Conservation (phyloP, 2,888 invertebrate genomes). For the Agrochola circellaris region DNA sequence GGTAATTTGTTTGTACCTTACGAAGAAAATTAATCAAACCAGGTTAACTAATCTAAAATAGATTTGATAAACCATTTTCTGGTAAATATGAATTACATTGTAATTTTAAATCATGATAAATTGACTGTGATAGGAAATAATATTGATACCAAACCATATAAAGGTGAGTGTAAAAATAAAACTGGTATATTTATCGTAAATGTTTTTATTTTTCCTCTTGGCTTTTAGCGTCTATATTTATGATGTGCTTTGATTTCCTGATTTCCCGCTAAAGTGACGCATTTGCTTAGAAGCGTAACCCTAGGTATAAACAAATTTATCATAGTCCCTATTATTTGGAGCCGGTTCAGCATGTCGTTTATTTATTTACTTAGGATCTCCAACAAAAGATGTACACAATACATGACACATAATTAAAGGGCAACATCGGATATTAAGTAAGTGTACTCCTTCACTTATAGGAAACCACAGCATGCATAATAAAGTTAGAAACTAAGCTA, state of each 20-base stretch:
- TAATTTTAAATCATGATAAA: conserved; percentile 31
- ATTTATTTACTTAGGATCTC: no score
- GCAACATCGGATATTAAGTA: no score
- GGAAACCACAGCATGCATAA: no score
- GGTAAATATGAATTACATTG: conserved; percentile 13
- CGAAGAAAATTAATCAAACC: conserved; percentile 31
- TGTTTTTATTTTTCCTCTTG: neutral
- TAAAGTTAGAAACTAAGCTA: no score
- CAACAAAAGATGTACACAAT: no score
- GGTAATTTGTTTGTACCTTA: conserved; percentile 8
- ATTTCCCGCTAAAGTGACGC: neutral
- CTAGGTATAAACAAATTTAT: neutral
- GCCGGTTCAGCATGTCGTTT: neutral
- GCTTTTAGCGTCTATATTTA: neutral
- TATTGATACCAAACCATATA: neutral
- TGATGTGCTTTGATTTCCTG: neutral
- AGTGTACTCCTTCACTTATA: no score
- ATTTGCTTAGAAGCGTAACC: neutral
- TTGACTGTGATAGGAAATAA: conserved; percentile 19
- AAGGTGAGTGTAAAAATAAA: neutral
- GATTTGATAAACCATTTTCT: conserved; percentile 27
- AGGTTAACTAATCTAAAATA: conserved; percentile 38
- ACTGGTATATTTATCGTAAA: neutral
- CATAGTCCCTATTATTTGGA: neutral
- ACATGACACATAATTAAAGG: no score